Conservation (phyloP, 2,797 vertebrate genomes). For the Gallinago nigripennis region DNA sequence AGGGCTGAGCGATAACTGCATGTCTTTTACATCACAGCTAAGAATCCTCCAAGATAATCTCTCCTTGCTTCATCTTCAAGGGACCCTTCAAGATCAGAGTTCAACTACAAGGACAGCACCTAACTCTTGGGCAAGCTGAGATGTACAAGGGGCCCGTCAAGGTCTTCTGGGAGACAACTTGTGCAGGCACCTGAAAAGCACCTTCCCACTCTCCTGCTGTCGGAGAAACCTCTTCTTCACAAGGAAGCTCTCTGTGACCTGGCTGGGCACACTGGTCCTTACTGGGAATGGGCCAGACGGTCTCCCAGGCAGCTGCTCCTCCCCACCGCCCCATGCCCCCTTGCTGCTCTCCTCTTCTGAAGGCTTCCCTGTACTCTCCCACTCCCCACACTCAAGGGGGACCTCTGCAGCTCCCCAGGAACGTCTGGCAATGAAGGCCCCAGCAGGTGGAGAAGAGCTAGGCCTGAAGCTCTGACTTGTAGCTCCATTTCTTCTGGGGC, state of each 20-base stretch:
- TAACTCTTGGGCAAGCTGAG: background rate
- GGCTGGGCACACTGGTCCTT: background rate
- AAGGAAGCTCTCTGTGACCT: background rate
- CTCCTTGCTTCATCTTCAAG: background rate
- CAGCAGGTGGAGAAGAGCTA: rapidly evolving
- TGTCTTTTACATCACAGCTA: background rate
- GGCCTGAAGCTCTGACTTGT: background rate
- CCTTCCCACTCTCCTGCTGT: background rate
- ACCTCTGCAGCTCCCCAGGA: background rate
- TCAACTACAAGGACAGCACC: background rate
- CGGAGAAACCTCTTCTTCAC: background rate
- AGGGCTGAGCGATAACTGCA: background rate
- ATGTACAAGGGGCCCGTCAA: rapidly evolving
- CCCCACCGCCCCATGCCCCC: background rate
- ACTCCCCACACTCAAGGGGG: rapidly evolving
- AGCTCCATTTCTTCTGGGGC: conserved; percentile 19
- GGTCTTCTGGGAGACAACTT: background rate
- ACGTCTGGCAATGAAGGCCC: rapidly evolving
- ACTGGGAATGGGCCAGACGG: background rate
- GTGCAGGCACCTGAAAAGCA: background rate
- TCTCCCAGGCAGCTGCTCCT: background rate
- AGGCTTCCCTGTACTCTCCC: background rate
- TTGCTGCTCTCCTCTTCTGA: rapidly evolving
- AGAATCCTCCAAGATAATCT: background rate
- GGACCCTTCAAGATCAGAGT: background rate